phyloP scores from a whole-genome alignment of 2,797 vertebrate genomes.

The Lepidocolaptes lacrymiger region DNA sequence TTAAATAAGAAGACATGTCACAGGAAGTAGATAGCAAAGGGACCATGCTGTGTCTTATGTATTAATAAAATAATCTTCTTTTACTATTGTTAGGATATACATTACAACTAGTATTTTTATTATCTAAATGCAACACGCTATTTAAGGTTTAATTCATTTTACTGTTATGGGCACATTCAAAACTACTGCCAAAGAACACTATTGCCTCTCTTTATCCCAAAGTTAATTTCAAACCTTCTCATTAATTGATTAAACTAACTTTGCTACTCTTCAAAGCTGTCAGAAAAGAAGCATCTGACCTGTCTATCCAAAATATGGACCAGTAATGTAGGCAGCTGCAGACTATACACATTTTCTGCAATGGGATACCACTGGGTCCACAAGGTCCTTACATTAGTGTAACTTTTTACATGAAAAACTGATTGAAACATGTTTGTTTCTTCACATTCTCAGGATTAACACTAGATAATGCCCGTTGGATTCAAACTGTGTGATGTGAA shows the following conservation, averaged over 20 bases:
- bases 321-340: neutral
- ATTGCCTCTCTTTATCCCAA: neutral
- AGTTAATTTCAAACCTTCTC: neutral
- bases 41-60: neutral
- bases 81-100: neutral
- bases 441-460: neutral
- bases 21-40: neutral
- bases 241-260: neutral
- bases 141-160: neutral
- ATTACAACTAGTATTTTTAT: neutral
- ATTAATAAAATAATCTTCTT: constrained; percentile 6
- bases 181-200: neutral
- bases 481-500: neutral
- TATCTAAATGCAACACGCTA: neutral
- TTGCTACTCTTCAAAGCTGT: neutral
- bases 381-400: neutral
- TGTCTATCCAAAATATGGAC: neutral
- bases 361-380: too few species aligned
- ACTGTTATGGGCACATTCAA: neutral
- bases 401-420: neutral
- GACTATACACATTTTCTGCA: neutral
- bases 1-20: neutral
- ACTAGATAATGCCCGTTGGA: neutral
- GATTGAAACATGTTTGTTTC: neutral
- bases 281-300: neutral